These are phyloP conservation scores for Lagopus muta DNA, from an alignment of 2,113 vertebrate genomes.

Conservation along the genomic window DNA sequence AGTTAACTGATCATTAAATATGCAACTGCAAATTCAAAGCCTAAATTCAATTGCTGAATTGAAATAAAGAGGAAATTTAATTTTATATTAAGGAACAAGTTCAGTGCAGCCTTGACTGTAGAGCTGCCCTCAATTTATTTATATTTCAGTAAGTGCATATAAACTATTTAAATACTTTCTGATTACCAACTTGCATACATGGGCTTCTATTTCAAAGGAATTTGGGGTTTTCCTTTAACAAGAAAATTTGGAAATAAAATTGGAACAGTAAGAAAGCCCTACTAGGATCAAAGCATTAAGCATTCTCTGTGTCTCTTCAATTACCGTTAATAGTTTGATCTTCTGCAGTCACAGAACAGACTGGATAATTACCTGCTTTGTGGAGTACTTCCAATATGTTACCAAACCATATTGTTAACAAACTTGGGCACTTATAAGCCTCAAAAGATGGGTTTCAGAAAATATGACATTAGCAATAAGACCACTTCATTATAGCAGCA, in stretches of 20 bases:
- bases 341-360: conserved; percentile 19
- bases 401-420: not conserved
- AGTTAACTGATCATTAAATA: conserved; percentile 10
- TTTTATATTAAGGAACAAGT: not conserved
- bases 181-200: not conserved
- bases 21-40: not conserved
- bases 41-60: not conserved
- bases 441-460: not conserved
- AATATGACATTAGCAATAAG: not conserved
- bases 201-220: conserved; percentile 20
- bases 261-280: not conserved
- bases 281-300: conserved; percentile 47
- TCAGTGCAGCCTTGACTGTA: not conserved
- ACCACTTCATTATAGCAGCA: not conserved
- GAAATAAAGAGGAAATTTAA: conserved; percentile 19
- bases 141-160: not conserved
- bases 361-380: conserved; percentile 15
- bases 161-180: conserved; percentile 35
- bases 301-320: conserved; percentile 20
- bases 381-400: not conserved
- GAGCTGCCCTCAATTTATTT: not conserved
- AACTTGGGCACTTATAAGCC: not conserved
- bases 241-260: conserved; percentile 42
- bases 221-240: conserved; percentile 40
- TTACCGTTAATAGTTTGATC: conserved; percentile 18